These are phyloP conservation scores for Dorcus parallelipipedus DNA, from an alignment of 2,888 invertebrate species.

Conservation along the genomic window DNA sequence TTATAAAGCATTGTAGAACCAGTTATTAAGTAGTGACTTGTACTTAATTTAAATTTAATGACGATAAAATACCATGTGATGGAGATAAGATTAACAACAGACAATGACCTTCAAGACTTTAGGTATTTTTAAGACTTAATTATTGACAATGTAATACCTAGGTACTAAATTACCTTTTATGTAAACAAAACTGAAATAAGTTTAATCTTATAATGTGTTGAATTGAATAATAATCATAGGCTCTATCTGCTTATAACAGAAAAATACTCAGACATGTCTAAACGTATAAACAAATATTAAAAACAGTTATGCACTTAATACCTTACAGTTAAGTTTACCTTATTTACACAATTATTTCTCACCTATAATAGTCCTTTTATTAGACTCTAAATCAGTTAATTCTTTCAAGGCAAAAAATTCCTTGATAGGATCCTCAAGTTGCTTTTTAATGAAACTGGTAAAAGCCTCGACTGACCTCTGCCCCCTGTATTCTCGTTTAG, in stretches of 20 bases:
- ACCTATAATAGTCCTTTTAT: slow-evolving; percentile 82
- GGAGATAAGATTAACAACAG: too few relatives aligned
- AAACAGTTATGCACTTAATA: neutral
- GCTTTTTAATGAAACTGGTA: slow-evolving; percentile 81
- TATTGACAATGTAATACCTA: too few relatives aligned
- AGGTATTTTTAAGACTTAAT: neutral
- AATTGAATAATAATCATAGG: too few relatives aligned
- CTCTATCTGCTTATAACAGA: too few relatives aligned
- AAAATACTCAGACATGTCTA: too few relatives aligned
- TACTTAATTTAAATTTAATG: too few relatives aligned
- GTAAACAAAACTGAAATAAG: neutral
- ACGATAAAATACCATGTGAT: too few relatives aligned
- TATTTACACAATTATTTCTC: slow-evolving; percentile 15
- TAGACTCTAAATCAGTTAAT: slow-evolving; percentile 70
- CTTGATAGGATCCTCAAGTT: slow-evolving; percentile 80
- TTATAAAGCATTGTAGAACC: too few relatives aligned
- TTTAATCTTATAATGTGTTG: too few relatives aligned
- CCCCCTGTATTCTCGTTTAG: slow-evolving; percentile 86
- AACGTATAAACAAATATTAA: too few relatives aligned
- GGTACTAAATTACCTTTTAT: neutral
- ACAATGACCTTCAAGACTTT: too few relatives aligned
- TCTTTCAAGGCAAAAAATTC: slow-evolving; percentile 73
- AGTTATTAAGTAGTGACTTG: too few relatives aligned
- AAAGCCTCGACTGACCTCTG: slow-evolving; percentile 89
- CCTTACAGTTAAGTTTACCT: neutral